Evolutionary conservation across 2,113 vertebrate genomes (phyloP), one percentile per base, ranked within the genome.

Genomic region (Apodemus speciosus): DNA sequence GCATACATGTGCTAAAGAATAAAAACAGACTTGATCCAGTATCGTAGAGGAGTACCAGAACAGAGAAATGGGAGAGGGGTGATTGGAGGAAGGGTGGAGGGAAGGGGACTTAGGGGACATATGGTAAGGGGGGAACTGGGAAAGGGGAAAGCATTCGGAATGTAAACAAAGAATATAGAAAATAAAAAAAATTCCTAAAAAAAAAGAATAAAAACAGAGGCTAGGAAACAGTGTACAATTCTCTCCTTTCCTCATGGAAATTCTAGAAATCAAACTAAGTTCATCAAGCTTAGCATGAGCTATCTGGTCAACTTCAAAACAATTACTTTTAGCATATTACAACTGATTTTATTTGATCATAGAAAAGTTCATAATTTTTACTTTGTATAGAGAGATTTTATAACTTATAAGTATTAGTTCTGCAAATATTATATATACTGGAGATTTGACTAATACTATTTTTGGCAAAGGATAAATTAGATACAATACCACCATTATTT

Each of bases 401-500:
- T 1, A 88, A 73, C 4, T 25, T 56, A n/a, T 88, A 25, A 32
- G 15, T 6, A 73, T 3, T 53, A 68, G 73, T 89, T 58, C 3
- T 14, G 35, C 90, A 79, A 90, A 72, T 43, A 85, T 91, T 53
- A 73, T 30, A 87, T 2, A n/a, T 53, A 40, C 73, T 90, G 18
- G n/a, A 91, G 68, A 86, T 4, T 2, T 14, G 64, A 21, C 85
- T 66, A 35, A 51, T 69, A 6, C 23, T 46, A 53, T 64, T 93
- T 96, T 72, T 35, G 71, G 21, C 3, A 81, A 83, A 79, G 46
- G 8, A 51, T 13, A 90, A 85, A 88, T 60, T 95, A 72, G 46
- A 30, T 46, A 56, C 8, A 92, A 49, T 76, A 40, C 11, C 13
- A 2, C 5, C 68, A 20, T 80, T 92, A 73, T 87, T 89, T 90